Evolutionary conservation across 2,113 vertebrate species (phyloP).

Genomic region (Progne subis): DNA sequence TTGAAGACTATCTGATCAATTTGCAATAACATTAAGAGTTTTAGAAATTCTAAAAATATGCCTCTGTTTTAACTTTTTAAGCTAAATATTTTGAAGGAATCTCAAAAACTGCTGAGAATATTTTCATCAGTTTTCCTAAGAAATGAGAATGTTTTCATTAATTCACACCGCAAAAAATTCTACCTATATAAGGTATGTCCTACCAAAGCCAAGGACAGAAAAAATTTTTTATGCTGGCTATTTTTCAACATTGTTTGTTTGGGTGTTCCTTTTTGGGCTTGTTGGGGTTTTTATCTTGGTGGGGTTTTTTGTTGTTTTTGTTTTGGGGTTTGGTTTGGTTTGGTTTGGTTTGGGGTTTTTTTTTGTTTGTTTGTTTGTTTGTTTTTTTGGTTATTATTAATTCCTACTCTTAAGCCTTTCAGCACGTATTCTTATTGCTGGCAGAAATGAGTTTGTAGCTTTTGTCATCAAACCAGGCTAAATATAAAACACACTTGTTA

Average conservation of each 20-base stretch:
- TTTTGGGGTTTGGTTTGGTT: too few relatives aligned
- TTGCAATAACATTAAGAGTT: neutral
- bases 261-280: neutral
- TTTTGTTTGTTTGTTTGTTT: too few relatives aligned
- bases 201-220: neutral
- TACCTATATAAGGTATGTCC: neutral
- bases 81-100: neutral
- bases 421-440: neutral
- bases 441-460: neutral
- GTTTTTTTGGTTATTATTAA: neutral
- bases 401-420: neutral
- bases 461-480: neutral
- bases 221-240: rapidly evolving
- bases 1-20: neutral
- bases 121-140: neutral
- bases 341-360: neutral
- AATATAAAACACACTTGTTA: neutral
- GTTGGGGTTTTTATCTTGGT: too few relatives aligned
- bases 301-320: neutral
- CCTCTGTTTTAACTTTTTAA: neutral
- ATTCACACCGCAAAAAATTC: neutral
- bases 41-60: neutral
- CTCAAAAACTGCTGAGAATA: neutral
- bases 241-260: neutral
- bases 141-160: neutral